Conservation (phyloP, 2,888 invertebrate species). For the Dicycla oo region DNA sequence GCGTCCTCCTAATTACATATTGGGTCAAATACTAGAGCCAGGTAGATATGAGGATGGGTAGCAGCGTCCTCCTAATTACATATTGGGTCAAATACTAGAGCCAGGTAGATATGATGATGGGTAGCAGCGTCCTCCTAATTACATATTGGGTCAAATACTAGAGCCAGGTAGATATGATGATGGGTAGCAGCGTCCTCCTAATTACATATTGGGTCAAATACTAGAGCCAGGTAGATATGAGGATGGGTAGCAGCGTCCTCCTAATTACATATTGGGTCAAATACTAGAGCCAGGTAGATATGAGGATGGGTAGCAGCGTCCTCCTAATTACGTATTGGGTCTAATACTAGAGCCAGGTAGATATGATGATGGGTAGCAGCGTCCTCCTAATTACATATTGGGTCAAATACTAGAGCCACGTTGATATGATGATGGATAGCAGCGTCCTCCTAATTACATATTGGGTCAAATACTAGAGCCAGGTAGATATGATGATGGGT, state of each 20-base stretch:
- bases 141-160: conserved; percentile 25
- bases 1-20: conserved; percentile 14
- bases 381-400: conserved; percentile 25
- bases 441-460: conserved; percentile 9
- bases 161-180: neutral
- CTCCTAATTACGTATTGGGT: conserved; percentile 32
- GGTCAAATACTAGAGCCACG: neutral
- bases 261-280: conserved; percentile 30
- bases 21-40: conserved; percentile 7
- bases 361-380: neutral
- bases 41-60: neutral
- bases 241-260: neutral
- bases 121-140: neutral
- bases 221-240: neutral
- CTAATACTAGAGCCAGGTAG: neutral
- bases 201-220: conserved; percentile 24
- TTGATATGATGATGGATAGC: neutral
- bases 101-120: neutral
- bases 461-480: conserved; percentile 9
- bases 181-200: neutral
- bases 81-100: conserved; percentile 20
- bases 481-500: neutral
- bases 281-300: neutral
- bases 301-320: too few relatives aligned
- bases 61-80: neutral